Conservation (phyloP, 2,888 invertebrate species). For the Lingula anatina region DNA sequence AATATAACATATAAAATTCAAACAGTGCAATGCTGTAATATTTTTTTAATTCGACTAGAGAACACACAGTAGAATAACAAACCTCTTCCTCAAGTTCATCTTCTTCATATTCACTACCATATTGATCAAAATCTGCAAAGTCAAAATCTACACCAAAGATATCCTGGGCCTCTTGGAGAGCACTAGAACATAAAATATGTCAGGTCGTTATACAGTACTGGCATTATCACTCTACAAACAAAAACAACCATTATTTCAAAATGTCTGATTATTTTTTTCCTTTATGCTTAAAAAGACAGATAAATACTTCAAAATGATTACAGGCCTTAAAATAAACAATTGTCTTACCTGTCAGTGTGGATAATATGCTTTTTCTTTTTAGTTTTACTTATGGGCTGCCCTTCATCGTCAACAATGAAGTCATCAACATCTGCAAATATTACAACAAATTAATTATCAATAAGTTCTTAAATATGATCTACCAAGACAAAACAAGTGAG, state of each 20-base stretch:
- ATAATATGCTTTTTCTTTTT: conserved; percentile 48
- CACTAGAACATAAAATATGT: conserved; percentile 56
- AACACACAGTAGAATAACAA: too few relatives aligned
- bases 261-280: too few relatives aligned
- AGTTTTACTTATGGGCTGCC: conserved; percentile 37
- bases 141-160: conserved; percentile 98
- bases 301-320: too few relatives aligned
- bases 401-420: conserved; percentile 94
- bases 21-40: too few relatives aligned
- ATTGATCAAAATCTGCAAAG: conserved; percentile 53
- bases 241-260: too few relatives aligned
- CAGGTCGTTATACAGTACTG: too few relatives aligned
- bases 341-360: conserved; percentile 46
- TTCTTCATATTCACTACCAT: conserved; percentile 43
- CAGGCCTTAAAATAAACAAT: too few relatives aligned
- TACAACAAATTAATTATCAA: background rate
- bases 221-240: too few relatives aligned
- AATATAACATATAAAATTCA: too few relatives aligned
- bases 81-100: conserved; percentile 43
- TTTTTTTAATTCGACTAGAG: too few relatives aligned
- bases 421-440: conserved; percentile 68
- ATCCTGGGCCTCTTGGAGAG: conserved; percentile 95
- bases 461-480: background rate
- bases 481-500: background rate
- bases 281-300: too few relatives aligned